These are phyloP conservation scores for Cephalotes varians DNA, from an alignment of 2,888 invertebrate species.

Conservation along the genomic window DNA sequence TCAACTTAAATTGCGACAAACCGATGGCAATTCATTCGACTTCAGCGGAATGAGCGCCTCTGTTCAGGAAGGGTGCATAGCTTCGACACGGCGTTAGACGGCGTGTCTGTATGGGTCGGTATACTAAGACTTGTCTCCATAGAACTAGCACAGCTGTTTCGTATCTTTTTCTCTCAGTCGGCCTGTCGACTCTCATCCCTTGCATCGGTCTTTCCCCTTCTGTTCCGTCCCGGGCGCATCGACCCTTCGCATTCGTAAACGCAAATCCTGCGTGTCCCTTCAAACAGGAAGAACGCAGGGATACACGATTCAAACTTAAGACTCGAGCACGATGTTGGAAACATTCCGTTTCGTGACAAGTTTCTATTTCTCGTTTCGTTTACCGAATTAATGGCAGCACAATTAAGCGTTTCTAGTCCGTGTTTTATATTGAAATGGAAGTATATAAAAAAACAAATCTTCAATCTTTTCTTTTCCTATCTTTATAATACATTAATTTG, in stretches of 20 bases:
- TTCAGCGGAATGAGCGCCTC: constrained; percentile 74
- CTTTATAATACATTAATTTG: neutral
- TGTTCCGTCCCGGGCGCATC: constrained; percentile 69
- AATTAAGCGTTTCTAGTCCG: neutral
- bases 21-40: neutral
- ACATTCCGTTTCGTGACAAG: neutral
- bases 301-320: constrained; percentile 37
- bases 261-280: constrained; percentile 54
- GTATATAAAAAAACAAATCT: neutral
- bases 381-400: neutral
- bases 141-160: constrained; percentile 79
- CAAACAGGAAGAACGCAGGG: constrained; percentile 58
- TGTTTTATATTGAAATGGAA: neutral
- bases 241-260: constrained; percentile 63
- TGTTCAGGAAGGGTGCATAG: constrained; percentile 77
- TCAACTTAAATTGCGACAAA: neutral
- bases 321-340: neutral
- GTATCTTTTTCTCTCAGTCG: constrained; percentile 73
- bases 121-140: constrained; percentile 74
- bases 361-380: neutral
- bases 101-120: constrained; percentile 64
- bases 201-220: constrained; percentile 73
- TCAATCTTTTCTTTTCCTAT: neutral
- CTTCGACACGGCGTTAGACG: constrained; percentile 69
- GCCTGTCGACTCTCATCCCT: constrained; percentile 70